Percentiles rank a stretch among this genome's conserved stretches.
Conservation (phyloP, 2,888 invertebrate species). For the Ceratothoa steindachneri region DNA sequence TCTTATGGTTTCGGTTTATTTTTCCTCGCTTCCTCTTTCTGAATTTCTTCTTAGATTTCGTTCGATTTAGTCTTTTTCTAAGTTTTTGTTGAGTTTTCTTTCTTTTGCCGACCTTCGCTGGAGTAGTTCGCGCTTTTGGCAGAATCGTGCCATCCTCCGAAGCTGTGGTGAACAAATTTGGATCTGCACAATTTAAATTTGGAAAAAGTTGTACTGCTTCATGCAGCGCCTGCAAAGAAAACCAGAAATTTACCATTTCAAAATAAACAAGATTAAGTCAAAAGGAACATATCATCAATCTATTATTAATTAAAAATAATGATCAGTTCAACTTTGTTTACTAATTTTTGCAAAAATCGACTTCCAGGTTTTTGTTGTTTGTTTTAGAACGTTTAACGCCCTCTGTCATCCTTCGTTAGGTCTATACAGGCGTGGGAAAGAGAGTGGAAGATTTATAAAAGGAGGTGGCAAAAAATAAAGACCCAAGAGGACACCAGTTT, state of each 20-base stretch:
- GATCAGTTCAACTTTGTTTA: no score
- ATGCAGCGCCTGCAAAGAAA: slow-evolving; percentile 27
- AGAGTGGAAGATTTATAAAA: no score
- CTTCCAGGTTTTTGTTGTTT: no score
- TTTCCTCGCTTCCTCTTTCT: not conserved
- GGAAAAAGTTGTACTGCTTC: slow-evolving; percentile 31
- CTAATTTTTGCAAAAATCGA: no score
- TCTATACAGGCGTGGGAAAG: no score
- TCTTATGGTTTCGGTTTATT: not conserved
- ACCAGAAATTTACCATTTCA: not conserved
- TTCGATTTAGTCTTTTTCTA: not conserved
- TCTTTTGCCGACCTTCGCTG: not conserved
- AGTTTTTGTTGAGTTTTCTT: slow-evolving; percentile 2
- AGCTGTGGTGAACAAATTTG: slow-evolving; percentile 30
- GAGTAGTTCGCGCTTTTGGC: not conserved
- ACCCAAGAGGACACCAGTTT: no score
- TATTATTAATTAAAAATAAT: no score
- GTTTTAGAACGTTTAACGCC: no score
- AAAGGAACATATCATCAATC: no score
- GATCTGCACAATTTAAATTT: slow-evolving; percentile 41
- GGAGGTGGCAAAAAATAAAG: no score
- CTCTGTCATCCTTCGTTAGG: no score
- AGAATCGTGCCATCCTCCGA: slow-evolving; percentile 19
- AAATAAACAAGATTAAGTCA: no score
- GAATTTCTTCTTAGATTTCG: not conserved